phyloP scores from a whole-genome alignment of 2,113 vertebrate species.

The Steatornis caripensis region DNA sequence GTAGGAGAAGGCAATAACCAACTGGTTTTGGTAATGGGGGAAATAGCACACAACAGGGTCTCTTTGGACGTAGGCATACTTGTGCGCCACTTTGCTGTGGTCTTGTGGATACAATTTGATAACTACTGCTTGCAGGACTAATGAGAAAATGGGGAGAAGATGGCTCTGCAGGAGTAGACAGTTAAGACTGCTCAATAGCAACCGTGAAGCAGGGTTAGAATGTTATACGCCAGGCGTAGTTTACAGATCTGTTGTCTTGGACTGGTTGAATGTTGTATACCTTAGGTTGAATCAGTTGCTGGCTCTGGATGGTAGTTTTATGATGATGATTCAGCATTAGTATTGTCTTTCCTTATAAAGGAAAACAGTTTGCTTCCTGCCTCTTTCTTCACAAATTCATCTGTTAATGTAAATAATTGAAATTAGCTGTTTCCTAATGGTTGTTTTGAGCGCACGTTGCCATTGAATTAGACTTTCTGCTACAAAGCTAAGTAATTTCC shows the following conservation, averaged over 20 bases:
- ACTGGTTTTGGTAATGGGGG: neutral
- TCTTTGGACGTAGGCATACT: accelerated
- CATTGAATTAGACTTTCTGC: neutral
- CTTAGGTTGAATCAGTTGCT: neutral
- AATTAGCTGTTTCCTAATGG: conserved; percentile 9
- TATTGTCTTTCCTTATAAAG: conserved; percentile 8
- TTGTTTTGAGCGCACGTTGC: neutral
- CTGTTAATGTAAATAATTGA: neutral
- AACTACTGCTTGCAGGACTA: neutral
- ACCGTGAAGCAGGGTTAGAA: neutral
- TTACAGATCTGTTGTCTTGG: neutral
- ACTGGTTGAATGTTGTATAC: neutral
- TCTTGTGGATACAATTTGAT: neutral
- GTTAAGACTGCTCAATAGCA: neutral
- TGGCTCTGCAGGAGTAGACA: neutral
- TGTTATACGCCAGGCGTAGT: accelerated
- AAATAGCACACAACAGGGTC: neutral
- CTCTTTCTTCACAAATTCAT: conserved; percentile 1
- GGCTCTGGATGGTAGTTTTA: neutral
- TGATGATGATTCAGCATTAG: neutral
- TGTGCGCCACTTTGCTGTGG: neutral
- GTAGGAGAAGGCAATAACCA: neutral
- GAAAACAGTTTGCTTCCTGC: neutral
- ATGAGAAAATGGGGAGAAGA: neutral
- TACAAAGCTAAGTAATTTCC: neutral